Base-by-base conservation (phyloP, 2,888 invertebrate species). In the Hypomecis punctinalis region DNA sequence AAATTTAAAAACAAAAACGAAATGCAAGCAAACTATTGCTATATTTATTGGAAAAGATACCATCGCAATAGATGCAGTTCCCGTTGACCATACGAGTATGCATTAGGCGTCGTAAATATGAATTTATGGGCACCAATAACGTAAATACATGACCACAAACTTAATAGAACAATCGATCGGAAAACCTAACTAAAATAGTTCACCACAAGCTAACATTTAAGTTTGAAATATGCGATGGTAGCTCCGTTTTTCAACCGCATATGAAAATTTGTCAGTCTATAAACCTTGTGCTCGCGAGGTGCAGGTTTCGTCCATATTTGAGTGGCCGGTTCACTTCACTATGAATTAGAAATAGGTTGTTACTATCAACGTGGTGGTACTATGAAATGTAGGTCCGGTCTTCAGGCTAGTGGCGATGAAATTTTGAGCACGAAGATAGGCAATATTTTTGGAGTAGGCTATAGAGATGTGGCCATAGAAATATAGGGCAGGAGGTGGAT, bases 81-180 rank as follows among this genome's bases (percentile, higher is more conserved):
- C 76, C 72, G 78, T 70, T 80, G 82, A 77, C 79, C 77, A 74
- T 70, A 67, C 77, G 77, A 79, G 79, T 84, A 76, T 81, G 86
- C 82, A 89, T 89, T 89, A 90, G 78, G 69, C 76, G 76, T 82
- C 85, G 81, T 89, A 89, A 90, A 89, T 88, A 84, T 80, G 74
- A 86, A 89, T 89, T 90, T 89, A 89, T 84, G 80, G 73, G 68
- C 68, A 69, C 76, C 84, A 83, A 85, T 86, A 85, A 82, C 80
- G 75, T 75, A 70, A 79, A 74, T 75, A 40, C 10, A 42, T 1
- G 23, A n/a, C 33, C 2, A 42, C 52, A 40, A 52, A 42, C 9
- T 33, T 40, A 42, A 9, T 5, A 6, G 6, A 6, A 10, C 13
- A 52, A 6, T 10, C 10, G 33, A 11, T 6, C 0, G 33, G 10